These are phyloP conservation scores for Clarias gariepinus DNA, from an alignment of 2,113 vertebrate genomes.

Conservation along the genomic window DNA sequence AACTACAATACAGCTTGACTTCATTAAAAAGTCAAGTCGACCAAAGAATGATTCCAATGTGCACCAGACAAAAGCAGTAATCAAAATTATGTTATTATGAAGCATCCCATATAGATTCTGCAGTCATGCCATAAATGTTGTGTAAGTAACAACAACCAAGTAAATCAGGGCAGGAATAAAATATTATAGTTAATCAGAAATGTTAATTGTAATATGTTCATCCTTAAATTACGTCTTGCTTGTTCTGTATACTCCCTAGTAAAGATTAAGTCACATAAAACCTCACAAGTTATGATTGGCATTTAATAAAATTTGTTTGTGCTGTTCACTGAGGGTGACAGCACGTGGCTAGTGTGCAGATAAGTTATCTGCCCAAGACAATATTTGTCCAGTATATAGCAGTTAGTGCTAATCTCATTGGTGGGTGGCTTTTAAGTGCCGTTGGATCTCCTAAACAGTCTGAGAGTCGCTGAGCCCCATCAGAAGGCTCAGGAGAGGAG, in stretches of 20 bases:
- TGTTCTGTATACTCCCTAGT: background rate
- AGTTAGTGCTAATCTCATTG: slow-evolving; percentile 49
- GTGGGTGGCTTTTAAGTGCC: slow-evolving; percentile 56
- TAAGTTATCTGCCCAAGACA: slow-evolving; percentile 50
- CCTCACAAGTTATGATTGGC: background rate
- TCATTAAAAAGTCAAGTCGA: background rate
- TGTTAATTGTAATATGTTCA: background rate
- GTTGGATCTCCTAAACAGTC: slow-evolving; percentile 63
- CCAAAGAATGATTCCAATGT: background rate
- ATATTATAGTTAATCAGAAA: background rate
- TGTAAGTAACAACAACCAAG: background rate
- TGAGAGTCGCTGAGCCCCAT: slow-evolving; percentile 56
- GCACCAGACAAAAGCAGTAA: background rate
- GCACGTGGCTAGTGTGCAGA: slow-evolving; percentile 41
- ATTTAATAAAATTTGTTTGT: background rate
- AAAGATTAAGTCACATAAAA: background rate
- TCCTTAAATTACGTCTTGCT: background rate
- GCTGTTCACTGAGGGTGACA: background rate
- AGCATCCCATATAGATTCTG: background rate
- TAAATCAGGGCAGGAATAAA: background rate
- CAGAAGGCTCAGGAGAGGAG: slow-evolving; percentile 62
- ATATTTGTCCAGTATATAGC: slow-evolving; percentile 50
- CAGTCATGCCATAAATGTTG: background rate
- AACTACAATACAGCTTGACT: background rate
- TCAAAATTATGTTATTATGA: background rate